Base-by-base conservation (phyloP, 2,113 vertebrate species). In the Fulica atra region DNA sequence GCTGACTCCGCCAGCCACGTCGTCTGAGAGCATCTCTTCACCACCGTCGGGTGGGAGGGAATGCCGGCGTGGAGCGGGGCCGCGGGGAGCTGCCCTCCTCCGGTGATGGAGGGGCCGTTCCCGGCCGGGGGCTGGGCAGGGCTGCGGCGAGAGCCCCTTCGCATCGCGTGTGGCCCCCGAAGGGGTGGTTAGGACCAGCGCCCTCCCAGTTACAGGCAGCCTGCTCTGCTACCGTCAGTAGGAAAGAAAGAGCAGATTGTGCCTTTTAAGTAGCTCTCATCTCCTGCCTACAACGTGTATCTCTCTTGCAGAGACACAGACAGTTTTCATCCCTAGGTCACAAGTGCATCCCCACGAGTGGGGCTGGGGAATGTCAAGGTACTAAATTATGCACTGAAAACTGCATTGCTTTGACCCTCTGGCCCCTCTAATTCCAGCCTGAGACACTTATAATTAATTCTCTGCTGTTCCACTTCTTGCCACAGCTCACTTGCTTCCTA, bases 1-100 rank as follows among this genome's bases (percentile, higher is more conserved):
- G 92, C 95, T 90, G 96, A 86, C 64, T 86, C 74, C 42, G 69
- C 42, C 86, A 44, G 68, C 64, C 69, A 2, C 92, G 50, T 24
- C 68, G 40, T 24, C 77, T 42, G 50, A 64, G 89, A 88, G 93
- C 91, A 83, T 72, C 80, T 71, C 76, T 35, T 25, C 44, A 9
- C 21, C 25, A 25, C 57, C 36, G 63, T 23, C 53, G 60, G 35
- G 82, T 51, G 76, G 86, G 81, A 86, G 92, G 86, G 78, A 26
- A 53, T 1, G 86, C n/a, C 25, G 29, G 35, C 3, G 61, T 44
- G 17, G 66, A 61, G 59, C 5, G 46, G 57, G 60, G n/a, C 29
- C 13, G 68, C 48, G 28, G 54, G 14, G 28, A 51, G 36, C 60
- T 53, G 50, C 38, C 33, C 56, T 31, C 8, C 28, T 16, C 20